Evolutionary conservation across 2,113 vertebrate species (phyloP).

Genomic region (Poicephalus gulielmi): DNA sequence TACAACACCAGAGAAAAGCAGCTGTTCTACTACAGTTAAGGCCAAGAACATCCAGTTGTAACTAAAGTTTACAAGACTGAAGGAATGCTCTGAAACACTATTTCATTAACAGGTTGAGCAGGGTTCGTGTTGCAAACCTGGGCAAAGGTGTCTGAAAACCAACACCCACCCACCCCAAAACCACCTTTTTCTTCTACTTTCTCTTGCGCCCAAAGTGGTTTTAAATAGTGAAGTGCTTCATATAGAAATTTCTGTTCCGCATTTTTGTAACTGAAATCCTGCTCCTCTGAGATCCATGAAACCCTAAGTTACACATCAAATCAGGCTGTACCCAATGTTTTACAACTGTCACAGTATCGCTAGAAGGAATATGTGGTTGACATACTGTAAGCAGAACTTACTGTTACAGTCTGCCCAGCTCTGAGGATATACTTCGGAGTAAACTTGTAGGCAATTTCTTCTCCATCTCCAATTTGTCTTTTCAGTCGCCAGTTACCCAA

Average conservation of each 20-base stretch:
- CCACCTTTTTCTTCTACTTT: background rate
- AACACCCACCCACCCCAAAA: background rate
- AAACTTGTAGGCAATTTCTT: conserved; percentile 92
- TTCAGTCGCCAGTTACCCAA: conserved; percentile 94
- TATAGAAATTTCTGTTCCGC: background rate
- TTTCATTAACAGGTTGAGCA: background rate
- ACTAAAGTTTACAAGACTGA: background rate
- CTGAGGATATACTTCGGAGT: conserved; percentile 94
- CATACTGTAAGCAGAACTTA: conserved; percentile 68
- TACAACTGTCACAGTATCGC: background rate
- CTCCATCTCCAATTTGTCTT: conserved; percentile 82
- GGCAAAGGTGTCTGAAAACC: background rate
- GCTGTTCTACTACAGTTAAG: background rate
- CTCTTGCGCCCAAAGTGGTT: background rate
- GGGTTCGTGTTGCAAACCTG: background rate
- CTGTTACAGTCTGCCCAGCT: conserved; percentile 91
- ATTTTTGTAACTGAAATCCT: background rate
- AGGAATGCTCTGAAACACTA: background rate
- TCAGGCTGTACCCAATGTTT: background rate
- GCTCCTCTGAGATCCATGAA: background rate
- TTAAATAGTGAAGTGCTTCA: background rate
- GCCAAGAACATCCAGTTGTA: background rate
- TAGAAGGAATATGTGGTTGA: background rate
- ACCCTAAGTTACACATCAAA: too few species aligned
- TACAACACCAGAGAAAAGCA: background rate